A percentile compares a stretch with the other conserved stretches of the same genome.
Evolutionary conservation across 2,888 invertebrate genomes (phyloP).

Genomic region (Agrilus mali): DNA sequence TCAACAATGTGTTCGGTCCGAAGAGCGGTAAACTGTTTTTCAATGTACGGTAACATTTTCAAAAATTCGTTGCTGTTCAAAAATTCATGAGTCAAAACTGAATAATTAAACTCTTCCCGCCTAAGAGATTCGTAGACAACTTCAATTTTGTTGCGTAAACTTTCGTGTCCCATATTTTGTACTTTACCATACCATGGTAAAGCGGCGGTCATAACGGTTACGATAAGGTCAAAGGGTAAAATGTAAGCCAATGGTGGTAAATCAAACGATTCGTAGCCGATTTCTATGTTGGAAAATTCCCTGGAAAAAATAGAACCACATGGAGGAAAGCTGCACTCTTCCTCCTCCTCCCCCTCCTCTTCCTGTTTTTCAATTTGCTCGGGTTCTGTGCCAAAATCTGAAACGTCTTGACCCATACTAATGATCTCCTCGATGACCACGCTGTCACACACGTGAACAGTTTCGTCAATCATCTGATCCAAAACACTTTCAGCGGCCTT

Average conservation of each 20-base stretch:
- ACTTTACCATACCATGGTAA: slow-evolving; percentile 25
- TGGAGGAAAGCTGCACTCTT: background rate
- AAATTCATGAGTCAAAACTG: slow-evolving; percentile 25
- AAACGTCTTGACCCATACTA: slow-evolving; percentile 4
- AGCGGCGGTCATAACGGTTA: slow-evolving; percentile 21
- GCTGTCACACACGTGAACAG: slow-evolving; percentile 22
- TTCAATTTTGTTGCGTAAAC: slow-evolving; percentile 23
- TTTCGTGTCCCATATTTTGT: slow-evolving; percentile 20
- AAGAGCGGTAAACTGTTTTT: too few relatives aligned
- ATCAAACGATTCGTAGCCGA: slow-evolving; percentile 10
- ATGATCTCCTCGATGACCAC: slow-evolving; percentile 19
- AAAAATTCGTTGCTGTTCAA: slow-evolving; percentile 20
- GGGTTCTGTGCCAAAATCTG: background rate
- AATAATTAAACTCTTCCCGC: slow-evolving; percentile 21
- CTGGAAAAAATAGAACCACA: background rate
- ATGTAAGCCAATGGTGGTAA: slow-evolving; percentile 17
- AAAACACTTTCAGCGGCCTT: slow-evolving; percentile 17
- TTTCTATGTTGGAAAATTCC: slow-evolving; percentile 15
- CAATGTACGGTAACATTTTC: slow-evolving; percentile 9
- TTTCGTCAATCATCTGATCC: slow-evolving; percentile 18
- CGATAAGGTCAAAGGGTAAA: slow-evolving; percentile 22
- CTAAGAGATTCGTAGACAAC: slow-evolving; percentile 20
- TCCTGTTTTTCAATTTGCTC: background rate
- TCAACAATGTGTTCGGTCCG: too few relatives aligned
- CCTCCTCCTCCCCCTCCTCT: slow-evolving; percentile 7